A percentile compares a stretch with the other conserved stretches of the same genome.
Evolutionary conservation across 2,797 vertebrate species (phyloP).

Genomic region (Myripristis jacobus): DNA sequence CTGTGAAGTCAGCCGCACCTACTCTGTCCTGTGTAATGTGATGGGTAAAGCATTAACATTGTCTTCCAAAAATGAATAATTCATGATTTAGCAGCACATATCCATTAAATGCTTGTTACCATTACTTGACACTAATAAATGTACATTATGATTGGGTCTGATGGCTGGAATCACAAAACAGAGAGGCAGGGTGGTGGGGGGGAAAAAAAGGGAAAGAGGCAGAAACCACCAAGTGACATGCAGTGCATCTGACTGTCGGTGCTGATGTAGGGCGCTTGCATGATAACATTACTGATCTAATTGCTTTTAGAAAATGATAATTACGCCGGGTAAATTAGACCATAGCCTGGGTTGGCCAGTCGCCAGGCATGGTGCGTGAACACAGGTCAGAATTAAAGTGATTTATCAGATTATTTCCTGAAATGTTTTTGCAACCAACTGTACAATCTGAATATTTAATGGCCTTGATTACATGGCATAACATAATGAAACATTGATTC

Average conservation of each 20-base stretch:
- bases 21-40: constrained; percentile 42
- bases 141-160: constrained; percentile 48
- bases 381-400: constrained; percentile 33
- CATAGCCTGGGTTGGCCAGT: constrained; percentile 25
- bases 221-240: constrained; percentile 34
- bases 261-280: constrained; percentile 36
- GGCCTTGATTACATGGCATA: constrained; percentile 41
- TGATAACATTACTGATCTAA: constrained; percentile 44
- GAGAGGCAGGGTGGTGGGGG: neutral
- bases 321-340: constrained; percentile 39
- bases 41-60: constrained; percentile 51
- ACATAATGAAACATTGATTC: constrained; percentile 50
- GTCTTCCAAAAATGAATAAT: constrained; percentile 65
- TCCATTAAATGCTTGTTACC: constrained; percentile 65
- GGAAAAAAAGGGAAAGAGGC: constrained; percentile 3
- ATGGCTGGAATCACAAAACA: constrained; percentile 46
- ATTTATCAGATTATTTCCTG: constrained; percentile 37
- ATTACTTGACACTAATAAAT: constrained; percentile 69
- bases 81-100: constrained; percentile 60
- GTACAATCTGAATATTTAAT: constrained; percentile 47
- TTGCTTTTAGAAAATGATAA: constrained; percentile 45
- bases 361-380: neutral
- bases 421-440: constrained; percentile 41
- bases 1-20: constrained; percentile 57
- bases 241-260: constrained; percentile 16